These are phyloP conservation scores for Polyodon spathula DNA, from an alignment of 2,113 vertebrate species.

Conservation along the genomic window DNA sequence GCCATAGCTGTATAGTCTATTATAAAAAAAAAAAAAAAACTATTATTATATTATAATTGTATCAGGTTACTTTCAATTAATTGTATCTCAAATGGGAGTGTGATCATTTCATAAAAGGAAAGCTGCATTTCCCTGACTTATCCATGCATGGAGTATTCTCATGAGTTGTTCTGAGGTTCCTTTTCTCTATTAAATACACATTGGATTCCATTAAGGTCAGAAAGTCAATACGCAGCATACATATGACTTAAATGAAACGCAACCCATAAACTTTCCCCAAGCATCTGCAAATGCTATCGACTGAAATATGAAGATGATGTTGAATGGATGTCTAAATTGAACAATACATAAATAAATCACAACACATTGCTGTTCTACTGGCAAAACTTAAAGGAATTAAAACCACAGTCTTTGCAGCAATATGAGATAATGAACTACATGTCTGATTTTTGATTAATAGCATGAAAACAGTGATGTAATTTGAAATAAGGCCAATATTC, in stretches of 20 bases:
- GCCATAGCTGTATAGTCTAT: too few relatives aligned
- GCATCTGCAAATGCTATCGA: not conserved
- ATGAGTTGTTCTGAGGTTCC: too few relatives aligned
- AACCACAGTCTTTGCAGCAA: not conserved
- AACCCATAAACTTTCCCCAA: not conserved
- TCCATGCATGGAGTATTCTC: too few relatives aligned
- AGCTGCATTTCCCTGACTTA: too few relatives aligned
- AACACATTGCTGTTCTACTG: not conserved
- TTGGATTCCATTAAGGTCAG: not conserved
- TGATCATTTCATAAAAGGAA: too few relatives aligned
- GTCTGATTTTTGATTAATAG: not conserved
- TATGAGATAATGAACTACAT: not conserved
- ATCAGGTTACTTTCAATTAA: too few relatives aligned
- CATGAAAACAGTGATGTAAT: not conserved
- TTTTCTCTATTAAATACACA: not conserved
- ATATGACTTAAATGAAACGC: not conserved
- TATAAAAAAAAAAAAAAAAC: too few relatives aligned
- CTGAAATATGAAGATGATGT: not conserved
- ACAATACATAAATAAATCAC: not conserved
- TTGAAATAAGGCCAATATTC: not conserved
- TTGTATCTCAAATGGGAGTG: too few relatives aligned
- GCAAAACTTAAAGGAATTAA: not conserved
- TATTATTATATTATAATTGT: too few relatives aligned
- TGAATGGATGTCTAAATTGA: not conserved
- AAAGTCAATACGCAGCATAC: slow-evolving; percentile 1